These are phyloP conservation scores for Callinectes sapidus DNA, from an alignment of 2,888 invertebrate genomes.

Conservation along the genomic window DNA sequence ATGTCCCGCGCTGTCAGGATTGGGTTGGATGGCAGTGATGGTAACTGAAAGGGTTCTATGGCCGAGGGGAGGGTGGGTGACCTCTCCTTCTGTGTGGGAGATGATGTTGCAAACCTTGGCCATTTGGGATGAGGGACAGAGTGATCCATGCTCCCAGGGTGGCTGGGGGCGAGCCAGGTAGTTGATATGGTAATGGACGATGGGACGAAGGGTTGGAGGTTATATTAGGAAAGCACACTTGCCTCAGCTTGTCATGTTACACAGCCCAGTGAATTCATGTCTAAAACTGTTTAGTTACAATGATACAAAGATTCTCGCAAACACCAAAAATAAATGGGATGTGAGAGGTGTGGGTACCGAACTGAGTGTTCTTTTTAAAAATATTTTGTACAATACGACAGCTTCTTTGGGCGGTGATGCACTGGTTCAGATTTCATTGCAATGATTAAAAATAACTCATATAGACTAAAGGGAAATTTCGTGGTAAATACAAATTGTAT, in stretches of 20 bases:
- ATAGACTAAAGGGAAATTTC: neutral
- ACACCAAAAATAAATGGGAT: too few species aligned
- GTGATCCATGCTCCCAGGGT: neutral
- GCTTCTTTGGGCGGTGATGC: too few species aligned
- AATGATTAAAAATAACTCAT: neutral
- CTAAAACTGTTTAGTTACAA: too few species aligned
- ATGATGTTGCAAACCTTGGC: neutral
- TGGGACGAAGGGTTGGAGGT: neutral
- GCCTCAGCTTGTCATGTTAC: too few species aligned
- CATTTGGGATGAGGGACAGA: neutral
- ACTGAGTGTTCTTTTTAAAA: too few species aligned
- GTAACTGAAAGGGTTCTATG: neutral
- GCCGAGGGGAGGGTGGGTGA: constrained; percentile 22
- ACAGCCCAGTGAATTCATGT: too few species aligned
- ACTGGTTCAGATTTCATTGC: neutral
- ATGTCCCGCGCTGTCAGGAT: neutral
- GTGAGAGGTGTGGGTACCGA: too few species aligned
- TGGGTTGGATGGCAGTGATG: neutral
- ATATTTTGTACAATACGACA: too few species aligned
- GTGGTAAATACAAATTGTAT: too few species aligned
- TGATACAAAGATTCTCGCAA: too few species aligned
- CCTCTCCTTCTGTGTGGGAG: neutral
- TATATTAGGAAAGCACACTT: too few species aligned
- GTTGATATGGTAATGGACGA: neutral
- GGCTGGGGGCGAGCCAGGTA: neutral